phyloP scores from a whole-genome alignment of 2,797 vertebrate genomes.

The Cynopterus sphinx region DNA sequence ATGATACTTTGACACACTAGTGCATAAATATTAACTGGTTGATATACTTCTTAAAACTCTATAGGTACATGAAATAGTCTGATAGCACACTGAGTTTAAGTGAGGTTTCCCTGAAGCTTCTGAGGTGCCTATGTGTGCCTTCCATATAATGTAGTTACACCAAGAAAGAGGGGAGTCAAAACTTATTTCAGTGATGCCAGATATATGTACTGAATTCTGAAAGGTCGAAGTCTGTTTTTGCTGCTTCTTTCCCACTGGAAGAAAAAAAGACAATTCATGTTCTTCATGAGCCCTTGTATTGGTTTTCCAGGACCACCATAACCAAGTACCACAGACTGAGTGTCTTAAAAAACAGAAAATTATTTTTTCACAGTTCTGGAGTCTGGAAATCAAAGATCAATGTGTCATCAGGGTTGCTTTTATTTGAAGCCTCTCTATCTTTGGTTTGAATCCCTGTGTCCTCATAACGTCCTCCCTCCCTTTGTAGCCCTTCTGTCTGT shows the following conservation, averaged over 20 bases:
- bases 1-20: conserved; percentile 69
- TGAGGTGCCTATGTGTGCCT: neutral
- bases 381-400: neutral
- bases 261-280: neutral
- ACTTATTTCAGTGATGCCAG: neutral
- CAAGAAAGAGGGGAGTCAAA: neutral
- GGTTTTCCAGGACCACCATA: neutral
- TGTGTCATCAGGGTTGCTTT: neutral
- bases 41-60: conserved; percentile 84
- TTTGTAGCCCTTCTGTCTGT: neutral
- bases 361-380: neutral
- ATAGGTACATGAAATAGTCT: conserved; percentile 49
- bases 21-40: conserved; percentile 85
- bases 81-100: conserved; percentile 22
- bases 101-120: neutral
- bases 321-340: neutral
- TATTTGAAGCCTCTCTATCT: neutral
- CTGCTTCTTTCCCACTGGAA: neutral
- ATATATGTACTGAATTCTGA: neutral
- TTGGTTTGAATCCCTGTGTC: neutral
- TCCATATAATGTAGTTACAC: neutral
- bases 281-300: neutral
- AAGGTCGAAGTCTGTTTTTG: neutral
- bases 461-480: fast-evolving
- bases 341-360: neutral